phyloP scores from a whole-genome alignment of 2,797 vertebrate genomes.

The Babyrousa celebensis region DNA sequence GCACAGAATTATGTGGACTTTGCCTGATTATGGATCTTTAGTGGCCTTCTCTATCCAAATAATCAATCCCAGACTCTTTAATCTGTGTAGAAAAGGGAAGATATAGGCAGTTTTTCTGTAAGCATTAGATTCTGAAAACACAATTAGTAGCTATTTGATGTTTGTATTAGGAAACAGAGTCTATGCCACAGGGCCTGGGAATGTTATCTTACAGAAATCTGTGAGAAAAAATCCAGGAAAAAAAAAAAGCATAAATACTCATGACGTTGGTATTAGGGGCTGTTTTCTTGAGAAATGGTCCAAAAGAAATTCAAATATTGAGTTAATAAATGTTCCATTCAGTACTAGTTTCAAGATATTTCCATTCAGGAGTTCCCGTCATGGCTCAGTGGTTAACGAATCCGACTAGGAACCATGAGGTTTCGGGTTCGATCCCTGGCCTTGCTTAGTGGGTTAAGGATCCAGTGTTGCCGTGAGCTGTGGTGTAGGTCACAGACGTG shows the following conservation, averaged over 20 bases:
- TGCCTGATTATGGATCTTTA: neutral
- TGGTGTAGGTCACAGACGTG: too few species aligned
- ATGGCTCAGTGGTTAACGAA: too few species aligned
- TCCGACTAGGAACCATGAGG: too few species aligned
- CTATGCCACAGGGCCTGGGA: neutral
- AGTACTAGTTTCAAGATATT: neutral
- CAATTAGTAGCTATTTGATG: neutral
- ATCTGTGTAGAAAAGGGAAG: neutral
- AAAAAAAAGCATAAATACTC: neutral
- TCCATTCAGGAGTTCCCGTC: too few species aligned
- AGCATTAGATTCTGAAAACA: neutral
- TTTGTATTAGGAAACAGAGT: neutral
- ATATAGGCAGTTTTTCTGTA: neutral
- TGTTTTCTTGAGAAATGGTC: neutral
- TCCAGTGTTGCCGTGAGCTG: too few species aligned
- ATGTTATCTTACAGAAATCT: neutral
- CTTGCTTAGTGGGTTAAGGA: too few species aligned
- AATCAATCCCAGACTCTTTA: neutral
- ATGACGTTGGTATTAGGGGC: neutral
- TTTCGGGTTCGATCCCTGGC: too few species aligned
- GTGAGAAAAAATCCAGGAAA: neutral
- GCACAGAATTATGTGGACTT: neutral
- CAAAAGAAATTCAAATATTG: conserved; percentile 31
- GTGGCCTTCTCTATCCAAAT: neutral
- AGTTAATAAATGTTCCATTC: neutral